A percentile compares a stretch with the other conserved stretches of the same genome.
Conservation (phyloP, 2,113 vertebrate species). For the Psittacara wagleri region DNA sequence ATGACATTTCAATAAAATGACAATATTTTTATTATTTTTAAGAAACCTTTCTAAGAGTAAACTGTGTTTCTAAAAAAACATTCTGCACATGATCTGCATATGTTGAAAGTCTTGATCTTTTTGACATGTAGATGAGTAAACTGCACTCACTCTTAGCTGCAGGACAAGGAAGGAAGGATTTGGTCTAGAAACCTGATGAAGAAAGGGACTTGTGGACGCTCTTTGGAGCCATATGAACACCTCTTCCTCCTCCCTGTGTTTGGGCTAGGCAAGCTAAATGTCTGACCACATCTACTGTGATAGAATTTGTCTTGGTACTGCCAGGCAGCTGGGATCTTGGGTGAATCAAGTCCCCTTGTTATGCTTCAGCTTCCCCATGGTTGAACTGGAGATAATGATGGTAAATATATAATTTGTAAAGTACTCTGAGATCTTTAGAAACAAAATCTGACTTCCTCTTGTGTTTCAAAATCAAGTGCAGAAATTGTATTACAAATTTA, state of each 20-base stretch:
- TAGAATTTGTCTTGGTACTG: background rate
- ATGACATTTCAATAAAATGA: background rate
- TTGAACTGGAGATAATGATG: background rate
- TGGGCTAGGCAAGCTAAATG: background rate
- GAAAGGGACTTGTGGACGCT: background rate
- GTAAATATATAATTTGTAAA: background rate
- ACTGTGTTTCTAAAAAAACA: background rate
- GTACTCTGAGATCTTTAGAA: background rate
- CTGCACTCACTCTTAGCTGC: background rate
- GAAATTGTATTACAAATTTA: background rate
- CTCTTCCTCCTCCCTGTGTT: background rate
- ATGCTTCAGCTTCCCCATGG: background rate
- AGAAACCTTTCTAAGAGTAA: background rate
- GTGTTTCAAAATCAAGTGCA: background rate
- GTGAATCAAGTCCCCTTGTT: background rate
- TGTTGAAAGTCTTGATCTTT: background rate
- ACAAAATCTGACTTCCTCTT: background rate
- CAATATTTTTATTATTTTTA: background rate
- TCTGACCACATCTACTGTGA: background rate
- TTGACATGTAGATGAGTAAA: background rate
- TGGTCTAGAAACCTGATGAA: background rate
- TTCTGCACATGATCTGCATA: background rate
- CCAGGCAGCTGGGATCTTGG: background rate
- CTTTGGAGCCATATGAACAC: background rate
- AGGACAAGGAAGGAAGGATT: background rate